phyloP scores from a whole-genome alignment of 2,113 vertebrate species.

The Myotis yumanensis region DNA sequence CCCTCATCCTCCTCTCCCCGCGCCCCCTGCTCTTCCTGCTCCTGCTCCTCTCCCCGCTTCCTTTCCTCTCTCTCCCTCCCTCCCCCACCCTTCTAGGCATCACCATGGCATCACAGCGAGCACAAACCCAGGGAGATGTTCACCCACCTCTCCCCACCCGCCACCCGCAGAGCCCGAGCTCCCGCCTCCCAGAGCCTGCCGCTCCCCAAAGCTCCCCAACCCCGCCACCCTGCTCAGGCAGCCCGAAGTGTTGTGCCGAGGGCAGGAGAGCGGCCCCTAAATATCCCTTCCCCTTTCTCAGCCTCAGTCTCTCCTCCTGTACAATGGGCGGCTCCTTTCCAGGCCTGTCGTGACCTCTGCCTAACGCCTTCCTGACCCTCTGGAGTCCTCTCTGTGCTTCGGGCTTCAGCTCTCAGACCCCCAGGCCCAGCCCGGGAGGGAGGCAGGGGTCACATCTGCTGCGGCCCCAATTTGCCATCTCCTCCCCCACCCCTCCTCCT shows the following conservation, averaged over 20 bases:
- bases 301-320: conserved; percentile 6
- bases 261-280: neutral
- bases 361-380: neutral
- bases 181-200: neutral
- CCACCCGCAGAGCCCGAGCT: conserved; percentile 13
- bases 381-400: neutral
- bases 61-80: conserved; percentile 53
- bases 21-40: neutral
- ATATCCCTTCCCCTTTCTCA: neutral
- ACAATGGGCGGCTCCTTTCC: neutral
- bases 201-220: neutral
- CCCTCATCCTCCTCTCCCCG: neutral
- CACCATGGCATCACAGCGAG: conserved; percentile 76
- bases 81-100: conserved; percentile 70
- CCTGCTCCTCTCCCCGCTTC: conserved; percentile 23
- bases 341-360: neutral
- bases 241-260: neutral
- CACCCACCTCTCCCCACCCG: conserved; percentile 71
- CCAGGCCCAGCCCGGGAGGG: neutral
- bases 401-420: neutral
- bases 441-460: neutral
- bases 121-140: conserved; percentile 63
- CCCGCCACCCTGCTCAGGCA: neutral
- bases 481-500: neutral
- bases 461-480: neutral